Evolutionary conservation across 2,797 vertebrate genomes (phyloP), one percentile per base, ranked within the genome.

Genomic region (Meriones psammophilus): DNA sequence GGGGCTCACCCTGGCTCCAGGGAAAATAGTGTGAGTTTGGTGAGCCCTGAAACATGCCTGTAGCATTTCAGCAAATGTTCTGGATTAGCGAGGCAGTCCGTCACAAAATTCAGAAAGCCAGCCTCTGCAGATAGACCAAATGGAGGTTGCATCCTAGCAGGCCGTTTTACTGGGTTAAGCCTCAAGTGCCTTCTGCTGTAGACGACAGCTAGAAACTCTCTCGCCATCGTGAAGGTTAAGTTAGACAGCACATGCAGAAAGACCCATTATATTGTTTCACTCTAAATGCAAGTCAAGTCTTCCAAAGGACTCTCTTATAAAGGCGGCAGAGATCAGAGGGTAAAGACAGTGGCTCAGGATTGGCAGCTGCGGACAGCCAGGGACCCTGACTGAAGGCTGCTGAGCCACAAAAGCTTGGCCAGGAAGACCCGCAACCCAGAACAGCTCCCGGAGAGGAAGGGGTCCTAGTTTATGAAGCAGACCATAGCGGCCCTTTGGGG

Each of bases 1-100:
- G 89, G 85, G 94, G 78, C n/a, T 89, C 91, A 95, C 13, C 50
- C 93, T 95, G 87, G 60, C 74, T 94, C 60, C 42, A 15, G 68
- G 68, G 62, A 93, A 96, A 73, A 91, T 74, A 88, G 42, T 12
- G 66, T 39, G 50, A 33, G 28, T 81, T 30, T 85, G 66, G 76
- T 74, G 83, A 81, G 36, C 26, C 88, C 90, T 83, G 84, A 95
- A 88, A 88, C 88, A 81, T n/a, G 10, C 73, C 68, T 28, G n/a
- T 26, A 26, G 77, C 56, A 4, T 81, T 84, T 91, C 73, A 85
- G 39, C 69, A 62, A 87, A 66, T 15, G 64, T 39, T 62, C 22
- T 26, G 17, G 64, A n/a, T 22, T 2, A 84, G n/a, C 0, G 8
- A 89, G 54, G 26, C 6, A 5, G 18, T 15, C 0, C 8, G 17